A percentile compares a stretch with the other conserved stretches of the same genome.
Conservation (phyloP, 1,140 invertebrate genomes). For the Drosophila jambulina region DNA sequence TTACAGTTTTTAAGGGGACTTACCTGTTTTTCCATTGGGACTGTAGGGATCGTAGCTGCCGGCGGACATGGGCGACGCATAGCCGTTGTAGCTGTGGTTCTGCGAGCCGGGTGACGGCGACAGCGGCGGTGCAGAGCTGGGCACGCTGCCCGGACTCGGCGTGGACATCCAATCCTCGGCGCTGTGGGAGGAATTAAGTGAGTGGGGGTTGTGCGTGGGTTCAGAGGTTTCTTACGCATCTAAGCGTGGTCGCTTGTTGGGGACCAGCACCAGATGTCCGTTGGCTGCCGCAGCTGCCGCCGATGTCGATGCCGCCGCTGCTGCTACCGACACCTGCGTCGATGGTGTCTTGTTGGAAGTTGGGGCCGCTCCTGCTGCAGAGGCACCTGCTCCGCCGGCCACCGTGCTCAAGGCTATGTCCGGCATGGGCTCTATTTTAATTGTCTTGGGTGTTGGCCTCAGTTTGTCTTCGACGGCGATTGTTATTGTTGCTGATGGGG, state of each 20-base stretch:
- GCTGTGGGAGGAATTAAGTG: constrained; percentile 43
- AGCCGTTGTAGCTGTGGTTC: constrained; percentile 88
- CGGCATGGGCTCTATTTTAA: constrained; percentile 81
- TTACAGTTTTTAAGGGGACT: constrained; percentile 78
- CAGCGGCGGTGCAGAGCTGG: constrained; percentile 87
- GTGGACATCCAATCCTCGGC: constrained; percentile 88
- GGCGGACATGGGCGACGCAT: constrained; percentile 92
- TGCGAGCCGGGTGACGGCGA: constrained; percentile 87
- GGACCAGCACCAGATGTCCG: constrained; percentile 70
- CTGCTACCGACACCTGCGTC: constrained; percentile 2
- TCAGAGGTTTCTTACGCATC: constrained; percentile 66
- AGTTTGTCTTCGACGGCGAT: constrained; percentile 66
- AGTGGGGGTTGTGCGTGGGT: neutral
- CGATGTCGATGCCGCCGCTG: constrained; percentile 42
- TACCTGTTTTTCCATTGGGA: constrained; percentile 94
- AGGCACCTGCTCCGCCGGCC: constrained; percentile 9
- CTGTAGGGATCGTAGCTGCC: constrained; percentile 94
- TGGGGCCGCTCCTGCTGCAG: constrained; percentile 7
- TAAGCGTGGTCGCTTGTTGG: constrained; percentile 72
- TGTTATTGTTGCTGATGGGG: constrained; percentile 23
- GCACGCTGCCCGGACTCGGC: constrained; percentile 87
- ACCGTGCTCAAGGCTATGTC: constrained; percentile 65
- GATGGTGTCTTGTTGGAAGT: constrained; percentile 33
- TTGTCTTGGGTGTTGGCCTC: constrained; percentile 66
- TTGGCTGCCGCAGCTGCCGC: constrained; percentile 62